phyloP scores from a whole-genome alignment of 2,888 invertebrate genomes.

The Pachycephus smyrnensis region DNA sequence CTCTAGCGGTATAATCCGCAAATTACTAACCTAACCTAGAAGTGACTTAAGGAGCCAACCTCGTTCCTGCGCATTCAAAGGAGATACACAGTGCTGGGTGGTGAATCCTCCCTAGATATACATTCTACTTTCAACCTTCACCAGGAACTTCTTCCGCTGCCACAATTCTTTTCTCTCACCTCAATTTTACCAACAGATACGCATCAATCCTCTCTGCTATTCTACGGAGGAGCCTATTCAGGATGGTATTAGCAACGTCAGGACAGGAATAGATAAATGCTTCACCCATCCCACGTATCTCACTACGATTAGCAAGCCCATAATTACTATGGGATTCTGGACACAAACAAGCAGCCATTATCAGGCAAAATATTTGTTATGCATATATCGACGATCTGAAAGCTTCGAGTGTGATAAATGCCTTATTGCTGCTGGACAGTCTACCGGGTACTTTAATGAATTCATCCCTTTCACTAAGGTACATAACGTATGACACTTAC shows the following conservation, averaged over 20 bases:
- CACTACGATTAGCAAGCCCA: background rate
- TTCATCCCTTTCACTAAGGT: background rate
- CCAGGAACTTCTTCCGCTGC: background rate
- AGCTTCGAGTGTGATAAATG: background rate
- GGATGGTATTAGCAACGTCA: background rate
- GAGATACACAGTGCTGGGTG: constrained; percentile 15
- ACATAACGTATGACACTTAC: no score
- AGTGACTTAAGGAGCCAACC: constrained; percentile 54
- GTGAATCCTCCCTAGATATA: background rate
- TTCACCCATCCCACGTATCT: background rate
- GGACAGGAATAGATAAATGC: background rate
- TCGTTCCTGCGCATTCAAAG: constrained; percentile 53
- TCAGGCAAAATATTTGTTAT: constrained; percentile 36
- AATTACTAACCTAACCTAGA: constrained; percentile 56
- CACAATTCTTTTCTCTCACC: background rate
- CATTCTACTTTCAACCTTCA: background rate
- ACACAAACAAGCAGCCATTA: constrained; percentile 34
- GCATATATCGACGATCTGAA: background rate
- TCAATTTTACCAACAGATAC: background rate
- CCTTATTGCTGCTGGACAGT: background rate
- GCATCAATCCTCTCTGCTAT: background rate
- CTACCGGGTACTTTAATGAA: background rate
- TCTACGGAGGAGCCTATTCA: background rate
- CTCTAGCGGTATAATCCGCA: constrained; percentile 52
- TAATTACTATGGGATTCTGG: background rate